Evolutionary conservation across 2,888 invertebrate species (phyloP), one percentile per base, ranked within the genome.

Genomic region (Mayetiola destructor): DNA sequence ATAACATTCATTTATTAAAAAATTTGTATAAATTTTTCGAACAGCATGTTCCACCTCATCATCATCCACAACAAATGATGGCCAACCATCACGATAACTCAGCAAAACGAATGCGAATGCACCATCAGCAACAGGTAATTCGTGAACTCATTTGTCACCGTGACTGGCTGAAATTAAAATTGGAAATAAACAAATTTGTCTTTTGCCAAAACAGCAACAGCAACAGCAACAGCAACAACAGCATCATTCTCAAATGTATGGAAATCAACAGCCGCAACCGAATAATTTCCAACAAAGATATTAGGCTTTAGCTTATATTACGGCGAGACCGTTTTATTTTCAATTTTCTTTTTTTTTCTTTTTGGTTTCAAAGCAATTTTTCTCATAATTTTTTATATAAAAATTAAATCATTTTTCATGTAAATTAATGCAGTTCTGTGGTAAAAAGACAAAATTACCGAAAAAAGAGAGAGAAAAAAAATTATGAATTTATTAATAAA

Each of bases 241-340:
- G 64, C 79, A 79, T 64, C 80, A 81, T 66, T 82, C 83, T 66
- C 82, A 82, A 67, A 83, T 83, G 81, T 81, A 82, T 66, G 81
- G 79, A 42, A 78, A 77, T 54, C 66, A 69, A n/a, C 57, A 57
- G 18, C 30, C 27, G n/a, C 82, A 82, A 62, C 79, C 79, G 66
- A 83, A 83, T 60, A 83, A 80, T 66, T 84, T 84, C 64, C 83
- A 82, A 65, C 84, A 84, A 66, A 37, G 57, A 42, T 57, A 55
- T 23, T 57, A 55, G 30, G 2, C 16, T 32, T 10, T n/a, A 2
- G 16, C 16, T 27, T 4, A n/a, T n/a, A n/a, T n/a, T n/a, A 37
- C 37, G 37, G 37, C 37, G 3, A 37, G 37, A 6, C 37, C n/a
- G 37, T 37, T 37, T 37, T 37, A 16, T 12, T 12, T 14, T 37